Evolutionary conservation across 35 echinoderm and acorn worm species (phyloP).

Genomic region (Heliocidaris erythrogramma): DNA sequence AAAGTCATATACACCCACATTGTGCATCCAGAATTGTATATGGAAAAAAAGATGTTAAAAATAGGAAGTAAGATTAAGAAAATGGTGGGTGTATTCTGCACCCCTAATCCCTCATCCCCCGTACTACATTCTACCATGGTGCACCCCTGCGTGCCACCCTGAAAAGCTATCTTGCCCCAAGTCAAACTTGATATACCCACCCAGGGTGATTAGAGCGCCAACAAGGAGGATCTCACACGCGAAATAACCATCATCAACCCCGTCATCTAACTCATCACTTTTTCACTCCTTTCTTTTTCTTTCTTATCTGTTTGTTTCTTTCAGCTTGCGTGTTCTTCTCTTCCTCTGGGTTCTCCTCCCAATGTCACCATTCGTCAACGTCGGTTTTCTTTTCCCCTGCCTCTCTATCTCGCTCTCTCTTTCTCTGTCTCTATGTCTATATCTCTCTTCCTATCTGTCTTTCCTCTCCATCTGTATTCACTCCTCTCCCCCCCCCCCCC

Average conservation of each 20-base stretch:
- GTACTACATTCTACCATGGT: neutral
- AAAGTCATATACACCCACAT: too few species aligned
- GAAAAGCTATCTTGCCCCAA: constrained; percentile 22
- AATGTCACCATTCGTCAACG: neutral
- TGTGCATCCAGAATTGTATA: too few species aligned
- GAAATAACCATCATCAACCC: constrained; percentile 28
- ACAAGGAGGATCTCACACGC: neutral
- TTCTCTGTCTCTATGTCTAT: neutral
- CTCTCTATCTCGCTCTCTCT: neutral
- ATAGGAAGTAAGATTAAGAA: too few species aligned
- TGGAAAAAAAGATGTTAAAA: too few species aligned
- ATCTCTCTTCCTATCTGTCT: neutral
- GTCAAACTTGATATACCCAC: constrained; percentile 33
- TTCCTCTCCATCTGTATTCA: neutral
- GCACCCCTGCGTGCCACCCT: constrained; percentile 16
- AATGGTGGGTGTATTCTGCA: neutral
- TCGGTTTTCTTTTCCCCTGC: neutral
- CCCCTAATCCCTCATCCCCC: neutral
- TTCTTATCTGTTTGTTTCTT: neutral
- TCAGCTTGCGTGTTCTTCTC: neutral
- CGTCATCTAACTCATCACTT: constrained; percentile 15
- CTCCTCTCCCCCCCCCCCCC: neutral
- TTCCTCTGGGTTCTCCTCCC: neutral
- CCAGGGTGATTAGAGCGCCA: constrained; percentile 19
- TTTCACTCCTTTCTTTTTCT: neutral